Evolutionary conservation across 2,113 vertebrate species (phyloP).

Genomic region (Ornithorhynchus anatinus): DNA sequence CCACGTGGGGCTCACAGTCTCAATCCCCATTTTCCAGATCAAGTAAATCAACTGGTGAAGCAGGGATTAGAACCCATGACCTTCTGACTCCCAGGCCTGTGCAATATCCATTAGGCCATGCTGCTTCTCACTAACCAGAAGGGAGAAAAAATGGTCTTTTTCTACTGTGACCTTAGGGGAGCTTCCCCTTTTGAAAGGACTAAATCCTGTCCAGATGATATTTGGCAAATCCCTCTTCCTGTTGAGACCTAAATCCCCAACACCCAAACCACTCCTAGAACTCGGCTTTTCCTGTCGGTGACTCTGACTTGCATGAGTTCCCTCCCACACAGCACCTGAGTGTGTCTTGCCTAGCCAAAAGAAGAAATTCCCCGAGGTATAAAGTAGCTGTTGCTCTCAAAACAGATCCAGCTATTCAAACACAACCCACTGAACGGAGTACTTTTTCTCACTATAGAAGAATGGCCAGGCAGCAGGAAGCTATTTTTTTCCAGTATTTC

Average conservation of each 20-base stretch:
- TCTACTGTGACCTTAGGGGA: conserved; percentile 6
- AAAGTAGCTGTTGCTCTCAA: conserved; percentile 15
- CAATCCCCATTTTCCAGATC: no score
- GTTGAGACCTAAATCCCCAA: conserved; percentile 41
- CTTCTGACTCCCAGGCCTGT: no score
- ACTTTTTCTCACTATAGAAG: neutral
- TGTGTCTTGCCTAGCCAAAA: conserved; percentile 4
- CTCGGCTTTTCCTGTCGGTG: conserved; percentile 33
- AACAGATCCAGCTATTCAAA: conserved; percentile 21
- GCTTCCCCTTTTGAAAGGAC: conserved; percentile 17
- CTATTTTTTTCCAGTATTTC: conserved; percentile 5
- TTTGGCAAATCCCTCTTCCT: conserved; percentile 29
- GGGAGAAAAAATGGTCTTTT: no score
- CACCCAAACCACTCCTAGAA: conserved; percentile 43
- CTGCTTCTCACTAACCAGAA: no score
- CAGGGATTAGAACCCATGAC: no score
- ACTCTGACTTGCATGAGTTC: conserved; percentile 21
- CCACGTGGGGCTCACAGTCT: no score
- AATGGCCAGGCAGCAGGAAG: conserved; percentile 9
- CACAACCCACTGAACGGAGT: conserved; percentile 9
- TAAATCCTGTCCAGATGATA: conserved; percentile 30
- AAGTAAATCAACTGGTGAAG: no score
- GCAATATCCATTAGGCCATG: no score
- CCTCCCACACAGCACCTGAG: neutral
- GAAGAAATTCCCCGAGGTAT: neutral